Conservation (phyloP, 2,888 invertebrate genomes). For the Hololepta plana region DNA sequence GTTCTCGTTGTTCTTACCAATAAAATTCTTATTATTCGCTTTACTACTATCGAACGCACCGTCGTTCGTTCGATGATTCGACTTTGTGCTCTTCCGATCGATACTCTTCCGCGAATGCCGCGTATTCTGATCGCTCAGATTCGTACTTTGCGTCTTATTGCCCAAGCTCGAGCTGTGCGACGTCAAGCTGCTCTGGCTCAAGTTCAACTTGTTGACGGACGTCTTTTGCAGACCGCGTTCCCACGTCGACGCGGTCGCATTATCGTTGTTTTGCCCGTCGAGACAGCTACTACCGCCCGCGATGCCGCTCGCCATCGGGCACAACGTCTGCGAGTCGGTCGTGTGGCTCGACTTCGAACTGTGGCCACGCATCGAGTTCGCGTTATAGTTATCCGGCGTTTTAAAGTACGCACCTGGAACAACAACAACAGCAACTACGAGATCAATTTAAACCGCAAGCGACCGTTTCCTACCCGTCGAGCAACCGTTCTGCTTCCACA, state of each 20-base stretch:
- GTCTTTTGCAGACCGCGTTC: constrained; percentile 14
- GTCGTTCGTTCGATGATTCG: too few relatives aligned
- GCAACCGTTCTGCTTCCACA: constrained; percentile 40
- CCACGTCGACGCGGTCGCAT: constrained; percentile 12
- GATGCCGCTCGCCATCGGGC: too few relatives aligned
- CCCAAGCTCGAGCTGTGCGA: constrained; percentile 21
- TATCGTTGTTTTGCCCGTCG: constrained; percentile 10
- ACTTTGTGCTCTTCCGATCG: constrained; percentile 13
- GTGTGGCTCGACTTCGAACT: constrained; percentile 22
- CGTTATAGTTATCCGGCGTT: constrained; percentile 14
- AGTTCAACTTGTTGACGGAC: constrained; percentile 18
- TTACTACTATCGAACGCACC: too few relatives aligned
- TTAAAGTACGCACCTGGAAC: constrained; percentile 19
- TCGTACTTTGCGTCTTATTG: constrained; percentile 25
- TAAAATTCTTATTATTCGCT: too few relatives aligned
- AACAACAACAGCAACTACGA: background rate
- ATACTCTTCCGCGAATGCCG: constrained; percentile 13
- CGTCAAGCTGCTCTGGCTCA: constrained; percentile 25
- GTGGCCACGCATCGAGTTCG: constrained; percentile 14
- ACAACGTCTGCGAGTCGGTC: constrained; percentile 18
- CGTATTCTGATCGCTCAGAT: constrained; percentile 19
- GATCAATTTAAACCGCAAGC: background rate
- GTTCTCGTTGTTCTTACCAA: too few relatives aligned
- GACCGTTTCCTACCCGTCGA: constrained; percentile 11
- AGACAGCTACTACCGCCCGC: too few relatives aligned